Evolutionary conservation across 1,140 invertebrate species (phyloP).

Genomic region (Calephelis nemesis): DNA sequence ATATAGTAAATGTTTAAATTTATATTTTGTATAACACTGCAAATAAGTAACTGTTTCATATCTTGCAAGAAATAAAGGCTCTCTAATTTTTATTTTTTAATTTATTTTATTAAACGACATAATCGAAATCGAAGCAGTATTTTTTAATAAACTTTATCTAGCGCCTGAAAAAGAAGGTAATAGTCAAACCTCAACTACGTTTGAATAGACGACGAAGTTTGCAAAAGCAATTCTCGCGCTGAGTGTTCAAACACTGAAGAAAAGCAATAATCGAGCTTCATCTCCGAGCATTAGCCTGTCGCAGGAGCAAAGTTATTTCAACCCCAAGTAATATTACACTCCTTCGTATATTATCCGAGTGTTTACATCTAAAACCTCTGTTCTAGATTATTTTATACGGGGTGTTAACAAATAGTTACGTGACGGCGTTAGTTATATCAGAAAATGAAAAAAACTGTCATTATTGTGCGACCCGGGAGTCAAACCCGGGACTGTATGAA

Average conservation of each 20-base stretch:
- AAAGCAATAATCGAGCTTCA: constrained; percentile 39
- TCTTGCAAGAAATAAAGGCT: no score
- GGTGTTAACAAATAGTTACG: not conserved
- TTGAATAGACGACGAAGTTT: not conserved
- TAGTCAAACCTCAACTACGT: not conserved
- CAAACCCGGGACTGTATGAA: no score
- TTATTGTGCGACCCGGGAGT: no score
- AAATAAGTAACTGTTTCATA: no score
- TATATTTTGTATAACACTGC: no score
- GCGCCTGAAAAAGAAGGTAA: no score
- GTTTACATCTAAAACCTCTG: not conserved
- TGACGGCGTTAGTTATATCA: not conserved
- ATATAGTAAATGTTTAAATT: no score
- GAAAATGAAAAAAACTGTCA: not conserved
- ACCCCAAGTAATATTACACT: constrained; percentile 9
- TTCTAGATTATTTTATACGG: constrained; percentile 2
- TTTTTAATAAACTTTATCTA: no score
- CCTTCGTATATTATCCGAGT: constrained; percentile 7
- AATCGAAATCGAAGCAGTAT: no score
- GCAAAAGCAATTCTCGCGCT: constrained; percentile 11
- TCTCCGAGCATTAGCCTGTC: constrained; percentile 39
- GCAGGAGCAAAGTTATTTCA: constrained; percentile 35
- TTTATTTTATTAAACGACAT: no score
- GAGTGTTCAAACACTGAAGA: constrained; percentile 19
- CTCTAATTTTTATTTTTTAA: no score